phyloP scores from a whole-genome alignment of 1,140 invertebrate genomes.

The Pseudomyrmex dendroicus region DNA sequence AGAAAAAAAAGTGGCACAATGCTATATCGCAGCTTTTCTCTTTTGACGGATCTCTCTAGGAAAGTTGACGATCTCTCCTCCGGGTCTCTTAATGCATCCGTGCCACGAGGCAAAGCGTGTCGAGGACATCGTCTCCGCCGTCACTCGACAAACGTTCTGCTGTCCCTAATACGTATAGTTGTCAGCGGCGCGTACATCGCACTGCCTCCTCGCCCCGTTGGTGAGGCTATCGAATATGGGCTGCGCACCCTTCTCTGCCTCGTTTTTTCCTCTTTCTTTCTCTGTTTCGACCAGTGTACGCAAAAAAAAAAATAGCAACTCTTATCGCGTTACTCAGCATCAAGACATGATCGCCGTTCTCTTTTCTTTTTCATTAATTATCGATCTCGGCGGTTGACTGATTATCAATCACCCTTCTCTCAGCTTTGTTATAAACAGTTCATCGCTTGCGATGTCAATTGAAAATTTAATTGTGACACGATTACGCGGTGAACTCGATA shows the following conservation, averaged over 20 bases:
- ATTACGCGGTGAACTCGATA: constrained; percentile 44
- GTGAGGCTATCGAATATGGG: constrained; percentile 24
- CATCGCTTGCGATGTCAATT: constrained; percentile 42
- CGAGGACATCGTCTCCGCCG: constrained; percentile 40
- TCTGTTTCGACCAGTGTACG: neutral
- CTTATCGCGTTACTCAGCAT: constrained; percentile 41
- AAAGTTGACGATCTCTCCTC: no score
- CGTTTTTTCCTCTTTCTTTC: neutral
- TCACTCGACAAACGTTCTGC: constrained; percentile 15
- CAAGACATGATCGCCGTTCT: constrained; percentile 6
- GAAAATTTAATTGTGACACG: constrained; percentile 48
- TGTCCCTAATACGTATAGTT: constrained; percentile 44
- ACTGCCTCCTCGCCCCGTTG: neutral
- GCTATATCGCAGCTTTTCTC: no score
- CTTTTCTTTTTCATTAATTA: constrained; percentile 26
- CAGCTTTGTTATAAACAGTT: constrained; percentile 32
- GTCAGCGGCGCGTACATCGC: constrained; percentile 33
- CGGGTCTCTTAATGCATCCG: neutral
- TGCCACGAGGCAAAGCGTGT: constrained; percentile 37
- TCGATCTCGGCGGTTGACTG: constrained; percentile 29
- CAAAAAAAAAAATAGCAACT: constrained; percentile 24
- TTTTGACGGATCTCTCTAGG: no score
- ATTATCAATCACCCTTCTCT: constrained; percentile 9
- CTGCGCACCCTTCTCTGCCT: constrained; percentile 28
- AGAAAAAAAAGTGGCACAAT: no score